These are phyloP conservation scores for Drymodes brunneopygia DNA, from an alignment of 2,113 vertebrate species.

Conservation along the genomic window DNA sequence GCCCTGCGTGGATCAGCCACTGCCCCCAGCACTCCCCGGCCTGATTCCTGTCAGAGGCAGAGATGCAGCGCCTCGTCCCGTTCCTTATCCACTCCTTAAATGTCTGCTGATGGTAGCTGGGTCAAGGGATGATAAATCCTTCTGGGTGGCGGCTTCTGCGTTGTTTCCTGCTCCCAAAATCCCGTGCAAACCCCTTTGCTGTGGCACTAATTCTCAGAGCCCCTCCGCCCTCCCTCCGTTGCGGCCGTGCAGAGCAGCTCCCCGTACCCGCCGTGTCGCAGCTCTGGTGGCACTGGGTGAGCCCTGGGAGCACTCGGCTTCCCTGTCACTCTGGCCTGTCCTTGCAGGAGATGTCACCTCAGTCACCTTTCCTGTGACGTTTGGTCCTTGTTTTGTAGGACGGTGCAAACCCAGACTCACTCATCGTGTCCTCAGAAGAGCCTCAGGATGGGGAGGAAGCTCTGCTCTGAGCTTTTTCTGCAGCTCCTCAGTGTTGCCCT, in stretches of 20 bases:
- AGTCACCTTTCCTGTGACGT: rapidly evolving
- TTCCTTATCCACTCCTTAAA: not conserved
- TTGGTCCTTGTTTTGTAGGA: not conserved
- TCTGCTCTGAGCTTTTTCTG: not conserved
- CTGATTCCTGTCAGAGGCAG: not conserved
- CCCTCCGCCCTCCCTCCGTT: rapidly evolving
- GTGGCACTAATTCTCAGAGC: rapidly evolving
- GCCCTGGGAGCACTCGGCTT: not conserved
- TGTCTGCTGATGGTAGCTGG: not conserved
- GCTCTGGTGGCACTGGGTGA: not conserved
- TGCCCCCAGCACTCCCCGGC: not conserved
- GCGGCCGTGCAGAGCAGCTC: rapidly evolving
- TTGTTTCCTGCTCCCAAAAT: not conserved
- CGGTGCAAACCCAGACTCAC: not conserved
- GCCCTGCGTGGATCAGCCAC: rapidly evolving
- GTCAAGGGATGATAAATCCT: not conserved
- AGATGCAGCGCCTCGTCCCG: rapidly evolving
- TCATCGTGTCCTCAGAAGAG: not conserved
- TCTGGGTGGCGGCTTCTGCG: not conserved
- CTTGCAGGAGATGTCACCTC: not conserved
- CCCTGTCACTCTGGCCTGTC: not conserved
- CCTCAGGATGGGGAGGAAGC: not conserved
- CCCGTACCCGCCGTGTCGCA: rapidly evolving
- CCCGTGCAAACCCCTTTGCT: not conserved
- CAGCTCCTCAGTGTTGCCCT: not conserved